Base-by-base conservation (phyloP, 1,140 invertebrate genomes). In the Sitophilus oryzae region DNA sequence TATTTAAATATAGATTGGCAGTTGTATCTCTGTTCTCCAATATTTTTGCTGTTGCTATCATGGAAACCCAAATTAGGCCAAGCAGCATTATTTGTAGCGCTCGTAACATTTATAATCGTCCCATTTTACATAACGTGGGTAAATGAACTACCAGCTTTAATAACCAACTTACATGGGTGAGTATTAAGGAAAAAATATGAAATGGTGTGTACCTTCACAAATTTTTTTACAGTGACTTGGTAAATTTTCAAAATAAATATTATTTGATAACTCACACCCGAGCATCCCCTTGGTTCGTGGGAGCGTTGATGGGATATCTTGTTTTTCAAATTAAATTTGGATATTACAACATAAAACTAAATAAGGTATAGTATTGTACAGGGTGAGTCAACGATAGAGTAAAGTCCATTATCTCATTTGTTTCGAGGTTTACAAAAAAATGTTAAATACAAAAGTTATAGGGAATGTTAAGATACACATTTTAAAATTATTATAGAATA, bases 1-100 rank as follows among this genome's bases (percentile, higher is more conserved):
- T 75, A 74, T 48, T 57, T 75, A 11, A 61, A 67, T 5, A 67
- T 70, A 3, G 73, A 75, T 55, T 74, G 71, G 69, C 74, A 75
- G 43, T 48, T 74, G 6, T 72, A 64, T 44, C 53, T 65, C 20
- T 21, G 71, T 14, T 68, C 73, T 15, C 74, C 73, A 22, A 11
- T 74, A 2, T 63, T 74, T 44, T 56, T 74, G 1, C 63, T 69
- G 30, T 61, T 67, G 0, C 53, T 74, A 9, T 43, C 41, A 20
- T 58, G 56, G 36, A 65, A 56, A 18, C 55, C 59, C 10, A 62
- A 52, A 56, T 18, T 56, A n/a, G 47, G 53, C 21, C 19, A 14
- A 19, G 30, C 35, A 9, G 14, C 46, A 18, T 15, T 56, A 15
- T 8, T 18, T 11, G 5, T 38, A 1, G 46, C 40, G 22, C 18